Conservation (phyloP, 1,140 invertebrate genomes). For the Drosophila ananassae region DNA sequence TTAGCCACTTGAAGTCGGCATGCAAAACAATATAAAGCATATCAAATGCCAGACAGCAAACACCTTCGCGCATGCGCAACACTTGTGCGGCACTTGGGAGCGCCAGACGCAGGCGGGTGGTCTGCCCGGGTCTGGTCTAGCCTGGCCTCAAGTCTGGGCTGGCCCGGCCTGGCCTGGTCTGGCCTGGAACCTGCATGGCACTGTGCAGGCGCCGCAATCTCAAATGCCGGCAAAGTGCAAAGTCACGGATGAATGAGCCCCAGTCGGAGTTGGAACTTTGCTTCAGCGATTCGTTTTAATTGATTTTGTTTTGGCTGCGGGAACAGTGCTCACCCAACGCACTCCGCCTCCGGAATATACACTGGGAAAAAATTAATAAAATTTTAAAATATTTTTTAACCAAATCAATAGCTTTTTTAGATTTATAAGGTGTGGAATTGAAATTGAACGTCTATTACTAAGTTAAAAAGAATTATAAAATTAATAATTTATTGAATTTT, state of each 20-base stretch:
- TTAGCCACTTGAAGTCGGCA: slow-evolving; percentile 48
- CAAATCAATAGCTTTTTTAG: too few species aligned
- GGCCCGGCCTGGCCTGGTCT: background rate
- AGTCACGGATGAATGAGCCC: slow-evolving; percentile 75
- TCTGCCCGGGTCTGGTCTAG: slow-evolving; percentile 6
- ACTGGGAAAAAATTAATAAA: background rate
- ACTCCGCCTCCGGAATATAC: slow-evolving; percentile 26
- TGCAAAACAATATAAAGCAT: slow-evolving; percentile 63
- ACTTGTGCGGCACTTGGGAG: background rate
- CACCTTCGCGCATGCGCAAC: slow-evolving; percentile 73
- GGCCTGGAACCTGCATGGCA: too few species aligned
- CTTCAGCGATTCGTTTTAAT: slow-evolving; percentile 77
- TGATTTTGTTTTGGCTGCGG: slow-evolving; percentile 69
- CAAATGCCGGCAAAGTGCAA: slow-evolving; percentile 63
- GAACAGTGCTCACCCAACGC: slow-evolving; percentile 53
- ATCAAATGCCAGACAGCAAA: slow-evolving; percentile 59
- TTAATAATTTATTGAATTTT: too few species aligned
- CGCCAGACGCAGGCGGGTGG: slow-evolving; percentile 33
- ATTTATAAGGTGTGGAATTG: too few species aligned
- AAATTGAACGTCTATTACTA: too few species aligned
- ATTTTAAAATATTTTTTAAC: background rate
- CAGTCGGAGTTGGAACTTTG: slow-evolving; percentile 70
- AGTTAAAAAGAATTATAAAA: too few species aligned
- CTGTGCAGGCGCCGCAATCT: slow-evolving; percentile 38
- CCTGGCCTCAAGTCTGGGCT: background rate